Evolutionary conservation across 2,797 vertebrate species (phyloP).

Genomic region (Falco columbarius): DNA sequence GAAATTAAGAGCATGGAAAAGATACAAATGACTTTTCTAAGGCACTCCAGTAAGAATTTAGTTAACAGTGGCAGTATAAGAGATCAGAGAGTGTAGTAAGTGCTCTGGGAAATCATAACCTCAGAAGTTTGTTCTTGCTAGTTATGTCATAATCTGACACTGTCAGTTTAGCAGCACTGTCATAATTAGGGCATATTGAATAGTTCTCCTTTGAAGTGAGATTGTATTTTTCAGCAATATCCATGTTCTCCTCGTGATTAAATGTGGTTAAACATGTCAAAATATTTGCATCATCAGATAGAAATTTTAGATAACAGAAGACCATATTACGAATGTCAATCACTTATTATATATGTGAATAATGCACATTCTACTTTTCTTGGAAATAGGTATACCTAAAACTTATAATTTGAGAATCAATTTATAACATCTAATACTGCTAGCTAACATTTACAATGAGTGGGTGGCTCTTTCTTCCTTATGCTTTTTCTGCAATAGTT

Average conservation of each 20-base stretch:
- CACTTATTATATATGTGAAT: not conserved
- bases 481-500: not conserved
- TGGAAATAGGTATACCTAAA: not conserved
- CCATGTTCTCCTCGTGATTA: not conserved
- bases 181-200: not conserved
- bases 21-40: not conserved
- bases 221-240: not conserved
- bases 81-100: not conserved
- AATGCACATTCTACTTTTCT: not conserved
- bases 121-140: not conserved
- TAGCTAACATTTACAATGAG: not conserved
- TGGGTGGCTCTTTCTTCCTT: not conserved
- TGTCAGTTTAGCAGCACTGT: not conserved
- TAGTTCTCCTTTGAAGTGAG: not conserved
- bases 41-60: not conserved
- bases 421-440: not conserved
- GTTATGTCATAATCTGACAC: not conserved
- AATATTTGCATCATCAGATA: not conserved
- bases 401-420: not conserved
- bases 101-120: not conserved
- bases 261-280: not conserved
- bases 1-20: not conserved
- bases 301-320: not conserved
- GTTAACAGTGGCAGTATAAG: not conserved
- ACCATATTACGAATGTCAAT: not conserved